Evolutionary conservation across 2,888 invertebrate genomes (phyloP).

Genomic region (Frankliniella fusca): DNA sequence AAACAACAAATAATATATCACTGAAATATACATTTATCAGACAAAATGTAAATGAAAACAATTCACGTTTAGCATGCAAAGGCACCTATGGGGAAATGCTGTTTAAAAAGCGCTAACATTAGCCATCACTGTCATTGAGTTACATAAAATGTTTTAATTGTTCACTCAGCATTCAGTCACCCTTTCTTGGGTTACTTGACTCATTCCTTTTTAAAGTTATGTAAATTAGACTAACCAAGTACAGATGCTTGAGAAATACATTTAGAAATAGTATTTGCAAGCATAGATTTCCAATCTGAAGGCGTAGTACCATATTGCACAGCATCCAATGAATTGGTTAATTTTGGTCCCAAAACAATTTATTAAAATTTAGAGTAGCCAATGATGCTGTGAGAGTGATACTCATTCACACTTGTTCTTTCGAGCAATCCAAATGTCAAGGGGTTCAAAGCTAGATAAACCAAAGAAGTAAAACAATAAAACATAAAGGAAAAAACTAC

Average conservation of each 20-base stretch:
- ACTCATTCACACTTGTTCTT: not conserved
- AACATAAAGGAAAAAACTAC: not conserved
- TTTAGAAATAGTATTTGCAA: not conserved
- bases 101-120: conserved; percentile 17
- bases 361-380: not conserved
- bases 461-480: not conserved
- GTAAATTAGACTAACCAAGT: not conserved
- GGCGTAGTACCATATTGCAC: not conserved
- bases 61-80: conserved; percentile 20
- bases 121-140: conserved; percentile 3
- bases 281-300: not conserved
- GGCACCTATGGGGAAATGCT: conserved; percentile 16
- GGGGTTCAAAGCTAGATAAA: too few species aligned
- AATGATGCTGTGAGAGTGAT: not conserved
- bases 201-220: not conserved
- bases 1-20: conserved; percentile 23
- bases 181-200: conserved; percentile 3
- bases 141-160: not conserved
- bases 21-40: conserved; percentile 7
- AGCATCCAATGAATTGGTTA: not conserved
- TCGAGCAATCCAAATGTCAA: not conserved
- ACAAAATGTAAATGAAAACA: conserved; percentile 20
- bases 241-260: not conserved
- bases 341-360: conserved; percentile 13
- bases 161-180: not conserved